phyloP scores from a whole-genome alignment of 1,140 invertebrate genomes.

The Lepeophtheirus salmonis region DNA sequence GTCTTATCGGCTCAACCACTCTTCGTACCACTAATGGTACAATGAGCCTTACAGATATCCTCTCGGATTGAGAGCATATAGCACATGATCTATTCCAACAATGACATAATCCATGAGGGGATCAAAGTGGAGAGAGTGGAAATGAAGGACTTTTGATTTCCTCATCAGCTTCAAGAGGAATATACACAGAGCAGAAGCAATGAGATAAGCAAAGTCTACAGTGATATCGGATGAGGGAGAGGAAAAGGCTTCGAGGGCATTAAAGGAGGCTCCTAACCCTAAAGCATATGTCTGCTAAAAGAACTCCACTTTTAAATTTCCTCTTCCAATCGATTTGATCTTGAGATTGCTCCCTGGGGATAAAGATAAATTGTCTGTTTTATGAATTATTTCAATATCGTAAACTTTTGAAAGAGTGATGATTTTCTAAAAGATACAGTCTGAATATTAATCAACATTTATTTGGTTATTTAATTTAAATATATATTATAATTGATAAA shows the following conservation, averaged over 20 bases:
- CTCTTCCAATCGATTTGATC: too few species aligned
- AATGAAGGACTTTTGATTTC: slow-evolving; percentile 41
- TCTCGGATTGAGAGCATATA: slow-evolving; percentile 73
- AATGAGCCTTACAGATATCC: slow-evolving; percentile 63
- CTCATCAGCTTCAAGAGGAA: slow-evolving; percentile 36
- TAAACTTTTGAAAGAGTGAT: too few species aligned
- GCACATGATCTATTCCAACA: slow-evolving; percentile 55
- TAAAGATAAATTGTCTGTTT: too few species aligned
- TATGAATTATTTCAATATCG: too few species aligned
- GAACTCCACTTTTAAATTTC: too few species aligned
- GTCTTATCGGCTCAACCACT: slow-evolving; percentile 31
- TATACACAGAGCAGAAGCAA: slow-evolving; percentile 40
- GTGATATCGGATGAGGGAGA: too few species aligned
- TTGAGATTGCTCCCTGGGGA: too few species aligned
- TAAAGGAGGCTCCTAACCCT: slow-evolving; percentile 75
- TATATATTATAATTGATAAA: too few species aligned
- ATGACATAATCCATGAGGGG: slow-evolving; percentile 56
- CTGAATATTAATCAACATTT: too few species aligned
- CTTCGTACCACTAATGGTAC: slow-evolving; percentile 75
- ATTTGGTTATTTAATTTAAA: too few species aligned
- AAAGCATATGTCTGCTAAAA: slow-evolving; percentile 86
- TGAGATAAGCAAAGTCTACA: slow-evolving; percentile 37
- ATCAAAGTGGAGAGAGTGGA: slow-evolving; percentile 80
- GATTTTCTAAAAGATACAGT: too few species aligned
- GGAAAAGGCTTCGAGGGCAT: slow-evolving; percentile 62